Conservation (phyloP, 2,797 vertebrate genomes). For the Phalanger gymnotis region DNA sequence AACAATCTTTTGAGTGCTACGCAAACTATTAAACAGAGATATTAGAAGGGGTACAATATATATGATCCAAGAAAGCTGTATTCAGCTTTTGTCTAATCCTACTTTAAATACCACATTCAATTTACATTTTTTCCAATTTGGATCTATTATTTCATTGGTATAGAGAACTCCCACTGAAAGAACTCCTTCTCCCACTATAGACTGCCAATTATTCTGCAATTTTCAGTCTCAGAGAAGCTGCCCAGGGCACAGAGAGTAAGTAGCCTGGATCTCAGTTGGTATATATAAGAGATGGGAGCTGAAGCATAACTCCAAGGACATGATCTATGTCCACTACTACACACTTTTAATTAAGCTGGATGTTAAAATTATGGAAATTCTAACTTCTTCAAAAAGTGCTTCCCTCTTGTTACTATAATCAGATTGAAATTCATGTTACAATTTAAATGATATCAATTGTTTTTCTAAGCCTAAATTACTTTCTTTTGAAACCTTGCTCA, state of each 20-base stretch:
- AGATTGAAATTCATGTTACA: conserved; percentile 69
- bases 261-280: not conserved
- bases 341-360: conserved; percentile 28
- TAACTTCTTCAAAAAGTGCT: conserved; percentile 49
- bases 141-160: not conserved
- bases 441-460: conserved; percentile 74
- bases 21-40: not conserved
- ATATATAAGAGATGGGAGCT: not conserved
- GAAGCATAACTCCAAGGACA: not conserved
- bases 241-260: not conserved
- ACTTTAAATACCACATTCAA: not conserved
- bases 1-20: not conserved
- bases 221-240: not conserved
- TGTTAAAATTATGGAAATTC: conserved; percentile 35
- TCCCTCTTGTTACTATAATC: conserved; percentile 55
- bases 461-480: conserved; percentile 65
- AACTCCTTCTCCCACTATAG: not conserved
- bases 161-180: not conserved
- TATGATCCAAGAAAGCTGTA: not conserved
- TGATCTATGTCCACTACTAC: not conserved
- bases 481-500: conserved; percentile 63
- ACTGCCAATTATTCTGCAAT: not conserved
- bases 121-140: not conserved
- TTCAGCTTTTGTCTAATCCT: not conserved
- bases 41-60: not conserved